Conservation (phyloP, 2,113 vertebrate genomes). For the Anas platyrhynchos region DNA sequence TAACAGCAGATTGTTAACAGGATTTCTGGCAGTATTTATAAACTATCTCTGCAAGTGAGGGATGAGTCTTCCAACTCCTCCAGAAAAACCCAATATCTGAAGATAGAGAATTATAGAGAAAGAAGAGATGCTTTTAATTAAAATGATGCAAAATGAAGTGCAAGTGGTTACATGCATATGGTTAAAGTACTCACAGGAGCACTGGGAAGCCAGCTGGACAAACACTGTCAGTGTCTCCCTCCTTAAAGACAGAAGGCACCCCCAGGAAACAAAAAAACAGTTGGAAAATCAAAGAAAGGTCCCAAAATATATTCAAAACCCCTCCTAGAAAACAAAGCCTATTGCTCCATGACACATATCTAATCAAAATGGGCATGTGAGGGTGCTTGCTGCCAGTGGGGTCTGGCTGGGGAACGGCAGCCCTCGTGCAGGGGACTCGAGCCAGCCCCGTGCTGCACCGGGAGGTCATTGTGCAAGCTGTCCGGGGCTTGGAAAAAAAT, state of each 20-base stretch:
- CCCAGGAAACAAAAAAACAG: background rate
- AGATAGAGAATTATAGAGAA: background rate
- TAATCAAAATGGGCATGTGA: background rate
- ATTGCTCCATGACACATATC: background rate
- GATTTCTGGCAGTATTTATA: background rate
- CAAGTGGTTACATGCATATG: background rate
- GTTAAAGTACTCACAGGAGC: background rate
- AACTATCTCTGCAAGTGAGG: background rate
- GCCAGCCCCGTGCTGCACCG: background rate
- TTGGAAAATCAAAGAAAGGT: background rate
- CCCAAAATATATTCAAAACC: background rate
- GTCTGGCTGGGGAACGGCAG: background rate
- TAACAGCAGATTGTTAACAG: background rate
- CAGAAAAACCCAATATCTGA: background rate
- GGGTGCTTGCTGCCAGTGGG: background rate
- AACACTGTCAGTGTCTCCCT: background rate
- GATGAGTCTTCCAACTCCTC: background rate
- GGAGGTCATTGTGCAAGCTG: rapidly evolving
- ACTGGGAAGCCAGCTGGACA: background rate
- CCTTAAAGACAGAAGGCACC: background rate
- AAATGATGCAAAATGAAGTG: background rate
- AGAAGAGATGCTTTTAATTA: background rate
- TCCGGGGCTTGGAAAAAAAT: background rate
- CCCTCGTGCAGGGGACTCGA: background rate
- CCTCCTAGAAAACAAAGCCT: background rate